These are phyloP conservation scores for Endomychus coccineus DNA, from an alignment of 2,888 invertebrate species.

Conservation along the genomic window DNA sequence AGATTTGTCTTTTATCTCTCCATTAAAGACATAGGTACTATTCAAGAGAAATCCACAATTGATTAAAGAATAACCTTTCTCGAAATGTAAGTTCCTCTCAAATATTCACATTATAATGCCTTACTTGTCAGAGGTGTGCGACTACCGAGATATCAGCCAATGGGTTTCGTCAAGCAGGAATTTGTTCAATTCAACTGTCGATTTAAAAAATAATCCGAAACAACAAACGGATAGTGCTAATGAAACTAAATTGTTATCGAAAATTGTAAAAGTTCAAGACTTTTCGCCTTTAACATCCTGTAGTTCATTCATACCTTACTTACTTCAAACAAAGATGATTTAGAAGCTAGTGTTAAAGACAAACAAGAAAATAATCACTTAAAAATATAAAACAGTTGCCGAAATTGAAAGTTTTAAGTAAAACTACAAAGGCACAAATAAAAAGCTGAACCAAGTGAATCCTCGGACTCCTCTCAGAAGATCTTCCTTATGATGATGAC, in stretches of 20 bases:
- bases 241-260: constrained; percentile 5
- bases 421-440: constrained; percentile 4
- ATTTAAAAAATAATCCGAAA: too few species aligned
- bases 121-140: constrained; percentile 1
- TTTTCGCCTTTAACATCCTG: constrained; percentile 6
- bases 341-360: constrained; percentile 2
- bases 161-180: constrained; percentile 2
- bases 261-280: constrained; percentile 16
- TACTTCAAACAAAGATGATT: constrained; percentile 7
- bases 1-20: constrained; percentile 2
- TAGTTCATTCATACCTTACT: neutral
- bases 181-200: too few species aligned
- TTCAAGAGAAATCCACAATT: constrained; percentile 3
- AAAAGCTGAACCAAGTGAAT: constrained; percentile 4
- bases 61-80: constrained; percentile 1
- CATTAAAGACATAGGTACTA: neutral
- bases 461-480: constrained; percentile 15
- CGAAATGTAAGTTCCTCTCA: constrained; percentile 2
- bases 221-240: neutral
- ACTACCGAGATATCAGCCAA: constrained; percentile 1
- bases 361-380: constrained; percentile 5
- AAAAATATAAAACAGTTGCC: constrained; percentile 5
- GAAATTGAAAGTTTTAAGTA: constrained; percentile 3
- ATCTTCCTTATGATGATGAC: constrained; percentile 6
- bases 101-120: constrained; percentile 4